These are phyloP conservation scores for Lagocephalus sceleratus DNA, from an alignment of 2,797 vertebrate genomes.

Conservation along the genomic window DNA sequence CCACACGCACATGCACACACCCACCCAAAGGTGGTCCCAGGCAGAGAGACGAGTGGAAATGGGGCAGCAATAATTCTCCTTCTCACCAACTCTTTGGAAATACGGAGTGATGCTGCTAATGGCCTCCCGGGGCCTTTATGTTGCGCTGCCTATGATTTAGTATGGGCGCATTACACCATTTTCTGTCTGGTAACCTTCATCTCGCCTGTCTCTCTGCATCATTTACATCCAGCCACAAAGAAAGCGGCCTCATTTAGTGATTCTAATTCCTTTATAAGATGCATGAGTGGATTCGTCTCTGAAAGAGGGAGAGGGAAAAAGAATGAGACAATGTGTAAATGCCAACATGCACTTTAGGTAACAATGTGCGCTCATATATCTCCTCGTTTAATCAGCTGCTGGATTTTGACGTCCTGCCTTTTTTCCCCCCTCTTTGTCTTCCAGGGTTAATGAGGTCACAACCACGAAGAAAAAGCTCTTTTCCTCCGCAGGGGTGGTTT, in stretches of 20 bases:
- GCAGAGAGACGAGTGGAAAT: conserved; percentile 43
- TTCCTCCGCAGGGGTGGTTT: too few species aligned
- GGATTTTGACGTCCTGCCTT: too few species aligned
- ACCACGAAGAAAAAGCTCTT: too few species aligned
- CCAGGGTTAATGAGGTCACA: too few species aligned
- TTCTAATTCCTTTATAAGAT: too few species aligned
- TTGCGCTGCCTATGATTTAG: neutral
- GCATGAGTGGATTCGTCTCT: too few species aligned
- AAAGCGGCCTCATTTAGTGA: neutral
- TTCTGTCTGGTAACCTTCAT: neutral
- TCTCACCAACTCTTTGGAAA: conserved; percentile 48
- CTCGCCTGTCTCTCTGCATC: neutral
- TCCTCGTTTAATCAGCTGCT: neutral
- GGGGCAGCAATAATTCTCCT: conserved; percentile 62
- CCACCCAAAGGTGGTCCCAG: conserved; percentile 35
- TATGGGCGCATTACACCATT: neutral
- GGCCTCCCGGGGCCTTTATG: conserved; percentile 23
- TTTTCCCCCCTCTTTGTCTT: too few species aligned
- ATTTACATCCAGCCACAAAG: neutral
- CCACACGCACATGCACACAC: conserved; percentile 26
- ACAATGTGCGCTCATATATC: neutral
- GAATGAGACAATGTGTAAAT: too few species aligned
- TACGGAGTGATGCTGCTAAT: conserved; percentile 32
- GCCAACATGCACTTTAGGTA: neutral
- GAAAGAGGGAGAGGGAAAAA: too few species aligned